A percentile compares a stretch with the other conserved stretches of the same genome.
Evolutionary conservation across 2,113 vertebrate species (phyloP).

Genomic region (Syngnathoides biaculeatus): DNA sequence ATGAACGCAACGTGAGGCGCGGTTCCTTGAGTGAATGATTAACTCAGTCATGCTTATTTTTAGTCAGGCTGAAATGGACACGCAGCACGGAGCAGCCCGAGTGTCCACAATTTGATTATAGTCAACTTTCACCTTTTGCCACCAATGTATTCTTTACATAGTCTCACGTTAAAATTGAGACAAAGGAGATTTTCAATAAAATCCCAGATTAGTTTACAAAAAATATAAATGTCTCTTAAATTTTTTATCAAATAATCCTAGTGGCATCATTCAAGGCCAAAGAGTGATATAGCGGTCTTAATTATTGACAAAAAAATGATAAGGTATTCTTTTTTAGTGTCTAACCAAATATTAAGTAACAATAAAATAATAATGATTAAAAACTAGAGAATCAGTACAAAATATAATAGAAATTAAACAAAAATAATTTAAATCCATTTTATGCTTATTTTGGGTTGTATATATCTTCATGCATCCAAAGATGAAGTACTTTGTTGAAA

Average conservation of each 20-base stretch:
- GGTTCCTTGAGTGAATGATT: conserved; percentile 9
- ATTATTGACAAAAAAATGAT: too few species aligned
- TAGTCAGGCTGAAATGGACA: conserved; percentile 15
- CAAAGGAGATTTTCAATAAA: neutral
- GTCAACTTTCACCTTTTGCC: neutral
- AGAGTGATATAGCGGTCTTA: too few species aligned
- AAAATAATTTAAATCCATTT: too few species aligned
- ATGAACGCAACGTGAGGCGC: conserved; percentile 16
- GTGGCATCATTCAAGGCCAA: neutral
- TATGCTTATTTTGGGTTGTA: too few species aligned
- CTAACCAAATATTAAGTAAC: too few species aligned
- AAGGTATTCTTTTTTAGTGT: too few species aligned
- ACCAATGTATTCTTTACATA: neutral
- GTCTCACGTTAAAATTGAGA: neutral
- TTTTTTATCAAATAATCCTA: neutral
- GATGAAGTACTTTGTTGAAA: too few species aligned
- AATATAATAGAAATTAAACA: too few species aligned
- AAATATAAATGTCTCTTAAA: neutral
- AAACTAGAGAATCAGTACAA: too few species aligned
- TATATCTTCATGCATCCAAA: too few species aligned
- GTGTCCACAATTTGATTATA: neutral
- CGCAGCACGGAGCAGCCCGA: neutral
- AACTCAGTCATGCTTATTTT: conserved; percentile 11
- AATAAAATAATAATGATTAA: too few species aligned
- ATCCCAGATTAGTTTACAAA: neutral